Evolutionary conservation across 2,888 invertebrate species (phyloP), one percentile per base, ranked within the genome.

Genomic region (Drosophila ezoana): DNA sequence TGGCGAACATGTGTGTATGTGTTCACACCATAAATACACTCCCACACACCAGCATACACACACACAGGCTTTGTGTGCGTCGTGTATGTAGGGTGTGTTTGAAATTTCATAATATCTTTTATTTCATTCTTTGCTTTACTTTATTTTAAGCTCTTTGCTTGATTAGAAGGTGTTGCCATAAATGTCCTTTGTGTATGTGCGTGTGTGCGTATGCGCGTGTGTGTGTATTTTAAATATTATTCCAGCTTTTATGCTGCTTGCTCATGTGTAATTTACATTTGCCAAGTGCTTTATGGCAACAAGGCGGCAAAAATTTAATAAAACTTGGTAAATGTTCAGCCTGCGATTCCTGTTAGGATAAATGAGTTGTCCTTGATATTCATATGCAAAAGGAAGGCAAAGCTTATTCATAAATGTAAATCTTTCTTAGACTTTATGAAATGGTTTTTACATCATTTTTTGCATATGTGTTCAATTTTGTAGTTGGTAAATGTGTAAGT

Each of bases 131-230:
- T 86, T 81, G 79, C 83, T 85, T 85, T 87, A 87, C 87, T 87
- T 85, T 83, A 87, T 85, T 85, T 85, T 85, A 85, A 85, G 85
- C 85, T 85, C 79, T 87, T 87, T 87, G 82, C 85, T 86, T 86
- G 88, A 87, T 86, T 86, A 87, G 88, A 86, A 86, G 85, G 85
- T 86, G 85, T 86, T 86, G 87, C 86, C 87, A 80, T 80, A 87
- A 84, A 87, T 84, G 82, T 87, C 61, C 73, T 72, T 48, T 64
- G 37, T 69, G 40, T 60, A 43, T 38, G 14, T 33, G 38, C 43
- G 28, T 41, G 8, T 49, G 23, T 44, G 0, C 18, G 20, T 53
- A 10, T 28, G 10, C 35, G 33, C 32, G 16, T 56, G 13, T 58
- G 38, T 41, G 20, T 49, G 16, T 47, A 40, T 61, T 58, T 74